Percentiles rank a stretch among this genome's conserved stretches.
Evolutionary conservation across 2,888 invertebrate genomes (phyloP).

Genomic region (Cartodere bifasciata): DNA sequence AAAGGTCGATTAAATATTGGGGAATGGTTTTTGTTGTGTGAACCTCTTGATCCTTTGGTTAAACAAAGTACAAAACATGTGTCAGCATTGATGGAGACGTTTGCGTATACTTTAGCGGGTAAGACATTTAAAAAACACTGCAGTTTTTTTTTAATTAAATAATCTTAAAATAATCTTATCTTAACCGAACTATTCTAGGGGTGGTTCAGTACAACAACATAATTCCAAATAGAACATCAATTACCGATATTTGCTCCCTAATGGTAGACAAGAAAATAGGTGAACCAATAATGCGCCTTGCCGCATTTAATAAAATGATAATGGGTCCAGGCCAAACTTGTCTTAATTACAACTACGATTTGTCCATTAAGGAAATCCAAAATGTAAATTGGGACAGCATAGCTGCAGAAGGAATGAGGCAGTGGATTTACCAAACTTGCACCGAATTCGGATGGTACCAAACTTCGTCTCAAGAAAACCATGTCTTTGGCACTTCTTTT

Average conservation of each 20-base stretch:
- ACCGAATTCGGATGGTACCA: constrained; percentile 79
- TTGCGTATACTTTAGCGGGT: too few relatives aligned
- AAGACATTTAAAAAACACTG: too few relatives aligned
- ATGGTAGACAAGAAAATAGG: constrained; percentile 51
- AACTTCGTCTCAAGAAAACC: constrained; percentile 46
- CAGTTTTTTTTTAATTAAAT: too few relatives aligned
- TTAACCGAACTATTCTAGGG: too few relatives aligned
- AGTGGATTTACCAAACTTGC: constrained; percentile 47
- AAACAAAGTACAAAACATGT: too few relatives aligned
- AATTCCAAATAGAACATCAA: too few relatives aligned
- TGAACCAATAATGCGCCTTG: constrained; percentile 55
- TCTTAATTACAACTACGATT: constrained; percentile 69
- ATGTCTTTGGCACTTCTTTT: constrained; percentile 47
- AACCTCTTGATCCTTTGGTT: constrained; percentile 4
- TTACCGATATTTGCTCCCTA: constrained; percentile 66
- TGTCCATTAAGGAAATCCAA: constrained; percentile 56
- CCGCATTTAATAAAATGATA: constrained; percentile 57
- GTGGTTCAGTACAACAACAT: constrained; percentile 88
- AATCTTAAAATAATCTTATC: too few relatives aligned
- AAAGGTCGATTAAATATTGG: constrained; percentile 31
- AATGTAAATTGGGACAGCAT: constrained; percentile 52
- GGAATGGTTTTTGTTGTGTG: constrained; percentile 16
- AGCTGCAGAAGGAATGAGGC: constrained; percentile 48
- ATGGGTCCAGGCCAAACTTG: constrained; percentile 58
- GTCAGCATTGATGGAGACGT: too few relatives aligned